Base-by-base conservation (phyloP, 2,797 vertebrate species). In the Manis javanica region DNA sequence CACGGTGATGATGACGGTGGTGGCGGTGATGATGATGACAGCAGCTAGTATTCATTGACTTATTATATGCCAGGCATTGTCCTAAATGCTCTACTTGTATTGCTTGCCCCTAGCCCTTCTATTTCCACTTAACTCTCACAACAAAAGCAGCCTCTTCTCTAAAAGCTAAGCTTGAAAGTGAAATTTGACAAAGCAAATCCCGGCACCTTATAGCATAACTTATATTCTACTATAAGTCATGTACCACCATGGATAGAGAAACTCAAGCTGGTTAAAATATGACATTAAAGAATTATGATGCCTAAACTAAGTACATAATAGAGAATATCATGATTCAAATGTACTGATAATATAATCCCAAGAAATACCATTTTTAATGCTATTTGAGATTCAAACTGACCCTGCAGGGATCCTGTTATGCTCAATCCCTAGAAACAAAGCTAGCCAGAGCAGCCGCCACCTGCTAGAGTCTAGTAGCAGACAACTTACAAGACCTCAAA, bases 1-100 rank as follows among this genome's bases (percentile, higher is more conserved):
- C 11, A 2, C 11, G n/a, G 21, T 3, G 42, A 9, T 0, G 2
- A 0, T 0, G 1, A 3, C 14, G 69, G 0, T 42, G 26, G 0
- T 2, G 21, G 0, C 2, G 46, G 0, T 6, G 13, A 1, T 23
- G 42, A 1, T 24, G 7, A 9, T 37, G 26, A n/a, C 2, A 31
- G 53, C 5, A 16, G 66, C 31, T 51, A 11, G 78, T n/a, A 34
- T 46, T 78, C 63, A n/a, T 1, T 53, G 75, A 96, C 14, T 29
- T 24, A 51, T 13, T n/a, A 82, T 1, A 18, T 0, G 7, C 57
- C 16, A 11, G 29, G 42, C 51, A 53, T n/a, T 42, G 86, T 57
- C 74, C 64, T 46, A 46, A 61, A 15, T 59, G 12, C 69, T 59
- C 61, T 31, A 34, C 42, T 61, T 12, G n/a, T 7, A 64, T 53